A percentile compares a stretch with the other conserved stretches of the same genome.
Evolutionary conservation across 2,888 invertebrate genomes (phyloP).

Genomic region (Acleris sparsana): DNA sequence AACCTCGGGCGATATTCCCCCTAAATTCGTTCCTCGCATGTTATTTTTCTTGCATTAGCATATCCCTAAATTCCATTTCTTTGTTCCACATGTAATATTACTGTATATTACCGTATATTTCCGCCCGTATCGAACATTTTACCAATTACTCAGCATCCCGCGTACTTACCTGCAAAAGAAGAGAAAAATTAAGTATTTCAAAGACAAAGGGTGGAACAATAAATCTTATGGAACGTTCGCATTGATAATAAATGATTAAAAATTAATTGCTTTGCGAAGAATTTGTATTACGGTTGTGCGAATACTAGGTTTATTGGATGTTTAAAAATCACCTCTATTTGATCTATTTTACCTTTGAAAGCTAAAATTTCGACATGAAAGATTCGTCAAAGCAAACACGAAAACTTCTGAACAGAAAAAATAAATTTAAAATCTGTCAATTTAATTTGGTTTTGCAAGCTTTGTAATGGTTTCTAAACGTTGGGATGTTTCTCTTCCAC

Average conservation of each 20-base stretch:
- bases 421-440: too few relatives aligned
- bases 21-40: conserved; percentile 26
- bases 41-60: conserved; percentile 32
- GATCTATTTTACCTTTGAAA: background rate
- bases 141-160: conserved; percentile 39
- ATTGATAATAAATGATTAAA: conserved; percentile 58
- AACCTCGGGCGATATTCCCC: conserved; percentile 34
- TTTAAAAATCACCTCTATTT: background rate
- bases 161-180: conserved; percentile 69
- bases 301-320: conserved; percentile 1
- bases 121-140: conserved; percentile 23
- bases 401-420: too few relatives aligned
- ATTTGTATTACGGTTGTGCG: conserved; percentile 51
- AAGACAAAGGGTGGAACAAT: conserved; percentile 21
- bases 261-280: conserved; percentile 64
- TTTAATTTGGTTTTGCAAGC: too few relatives aligned
- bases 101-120: conserved; percentile 18
- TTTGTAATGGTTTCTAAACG: too few relatives aligned
- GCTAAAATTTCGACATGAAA: too few relatives aligned
- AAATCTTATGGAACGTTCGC: conserved; percentile 20
- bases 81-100: conserved; percentile 16
- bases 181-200: conserved; percentile 35
- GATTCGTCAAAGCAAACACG: too few relatives aligned
- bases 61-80: conserved; percentile 24
- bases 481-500: too few relatives aligned